Percentiles rank a stretch among this genome's conserved stretches.
These are phyloP conservation scores for Aplysia californica DNA, from an alignment of 1,140 invertebrate genomes.

Conservation along the genomic window DNA sequence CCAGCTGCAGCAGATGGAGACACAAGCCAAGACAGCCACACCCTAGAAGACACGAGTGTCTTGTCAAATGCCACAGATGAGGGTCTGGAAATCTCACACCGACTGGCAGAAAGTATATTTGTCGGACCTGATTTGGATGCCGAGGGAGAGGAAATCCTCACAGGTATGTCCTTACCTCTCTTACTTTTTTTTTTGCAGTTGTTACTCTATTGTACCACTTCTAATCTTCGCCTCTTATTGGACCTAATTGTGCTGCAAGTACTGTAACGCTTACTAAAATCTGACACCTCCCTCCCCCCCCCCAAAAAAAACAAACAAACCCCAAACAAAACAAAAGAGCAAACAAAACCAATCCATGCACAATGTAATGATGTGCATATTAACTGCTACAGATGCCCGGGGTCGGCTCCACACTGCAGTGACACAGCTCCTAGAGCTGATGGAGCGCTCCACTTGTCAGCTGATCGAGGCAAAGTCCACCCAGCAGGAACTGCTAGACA, in stretches of 20 bases:
- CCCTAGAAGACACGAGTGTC: constrained; percentile 45
- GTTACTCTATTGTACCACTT: no score
- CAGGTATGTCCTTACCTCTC: constrained; percentile 47
- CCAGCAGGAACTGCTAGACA: constrained; percentile 52
- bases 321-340: no score
- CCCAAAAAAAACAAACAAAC: no score
- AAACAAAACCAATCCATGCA: no score
- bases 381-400: constrained; percentile 61
- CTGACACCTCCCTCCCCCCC: no score
- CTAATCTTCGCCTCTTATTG: no score
- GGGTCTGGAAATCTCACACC: constrained; percentile 61
- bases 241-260: no score
- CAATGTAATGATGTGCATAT: no score
- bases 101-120: constrained; percentile 60
- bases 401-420: constrained; percentile 56
- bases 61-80: constrained; percentile 60
- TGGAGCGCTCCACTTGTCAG: constrained; percentile 56
- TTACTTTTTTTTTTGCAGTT: no score
- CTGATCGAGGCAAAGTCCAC: constrained; percentile 53
- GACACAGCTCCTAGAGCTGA: constrained; percentile 57
- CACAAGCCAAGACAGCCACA: constrained; percentile 25
- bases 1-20: constrained; percentile 27
- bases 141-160: constrained; percentile 59
- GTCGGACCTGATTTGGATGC: constrained; percentile 58
- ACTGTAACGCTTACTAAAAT: no score